Evolutionary conservation across 2,888 invertebrate species (phyloP).

Genomic region (Gryllus longicercus): DNA sequence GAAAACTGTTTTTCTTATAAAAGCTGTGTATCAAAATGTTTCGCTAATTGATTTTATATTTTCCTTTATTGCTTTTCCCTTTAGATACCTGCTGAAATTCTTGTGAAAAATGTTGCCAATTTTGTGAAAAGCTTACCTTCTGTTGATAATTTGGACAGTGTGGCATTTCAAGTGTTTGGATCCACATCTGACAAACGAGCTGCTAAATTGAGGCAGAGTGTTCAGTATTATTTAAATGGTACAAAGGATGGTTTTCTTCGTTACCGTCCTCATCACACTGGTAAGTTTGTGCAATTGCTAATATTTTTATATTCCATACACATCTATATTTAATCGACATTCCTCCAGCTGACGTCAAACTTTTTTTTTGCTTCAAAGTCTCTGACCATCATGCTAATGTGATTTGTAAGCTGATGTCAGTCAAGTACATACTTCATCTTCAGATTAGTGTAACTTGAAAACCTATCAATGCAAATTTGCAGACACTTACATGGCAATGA

Average conservation of each 20-base stretch:
- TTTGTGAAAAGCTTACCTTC: constrained; percentile 70
- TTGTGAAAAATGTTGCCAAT: constrained; percentile 66
- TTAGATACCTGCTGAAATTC: constrained; percentile 58
- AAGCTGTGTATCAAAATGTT: no score
- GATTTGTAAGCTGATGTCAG: no score
- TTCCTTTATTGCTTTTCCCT: constrained; percentile 21
- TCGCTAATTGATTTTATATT: neutral
- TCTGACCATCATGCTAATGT: no score
- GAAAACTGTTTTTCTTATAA: no score
- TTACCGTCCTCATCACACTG: constrained; percentile 52
- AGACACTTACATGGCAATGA: no score
- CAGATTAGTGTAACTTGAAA: no score
- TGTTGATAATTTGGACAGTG: constrained; percentile 65
- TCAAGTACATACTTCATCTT: no score
- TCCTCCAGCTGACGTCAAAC: no score
- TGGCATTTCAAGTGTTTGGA: constrained; percentile 70
- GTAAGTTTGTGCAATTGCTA: constrained; percentile 30
- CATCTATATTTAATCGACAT: no score
- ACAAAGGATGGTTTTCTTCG: constrained; percentile 79
- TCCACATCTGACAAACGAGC: constrained; percentile 64
- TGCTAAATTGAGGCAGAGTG: constrained; percentile 70
- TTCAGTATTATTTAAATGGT: constrained; percentile 82
- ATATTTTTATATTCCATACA: no score
- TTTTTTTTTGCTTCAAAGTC: no score
- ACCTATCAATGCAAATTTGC: no score